Conservation (phyloP, 1,140 invertebrate species). For the Rhizoglyphus robini region DNA sequence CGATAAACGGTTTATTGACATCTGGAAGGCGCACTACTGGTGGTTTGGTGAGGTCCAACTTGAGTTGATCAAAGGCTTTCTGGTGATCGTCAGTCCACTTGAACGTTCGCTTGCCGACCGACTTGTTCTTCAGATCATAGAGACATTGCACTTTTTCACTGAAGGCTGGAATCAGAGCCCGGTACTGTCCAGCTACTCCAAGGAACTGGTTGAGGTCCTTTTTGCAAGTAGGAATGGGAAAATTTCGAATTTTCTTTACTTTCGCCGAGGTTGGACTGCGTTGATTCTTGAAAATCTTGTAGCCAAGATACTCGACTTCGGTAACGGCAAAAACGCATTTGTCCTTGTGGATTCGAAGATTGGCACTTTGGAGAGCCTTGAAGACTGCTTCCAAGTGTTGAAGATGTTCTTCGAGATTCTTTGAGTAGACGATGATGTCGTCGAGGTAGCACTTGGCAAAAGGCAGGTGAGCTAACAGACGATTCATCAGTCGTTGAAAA, state of each 20-base stretch:
- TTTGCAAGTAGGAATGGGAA: slow-evolving; percentile 14
- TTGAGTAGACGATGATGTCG: not conserved
- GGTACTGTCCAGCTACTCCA: too few species aligned
- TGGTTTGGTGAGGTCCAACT: not conserved
- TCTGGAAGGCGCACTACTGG: slow-evolving; percentile 14
- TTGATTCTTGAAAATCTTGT: slow-evolving; percentile 13
- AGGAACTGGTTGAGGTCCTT: not conserved
- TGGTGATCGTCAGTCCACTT: not conserved
- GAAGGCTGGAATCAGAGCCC: slow-evolving; percentile 19
- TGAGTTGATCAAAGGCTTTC: slow-evolving; percentile 16
- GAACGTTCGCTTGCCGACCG: not conserved
- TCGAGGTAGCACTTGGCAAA: not conserved
- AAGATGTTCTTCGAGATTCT: not conserved
- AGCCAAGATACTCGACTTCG: slow-evolving; percentile 23
- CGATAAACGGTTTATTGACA: not conserved
- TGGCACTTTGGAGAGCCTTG: too few species aligned
- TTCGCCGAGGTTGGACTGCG: slow-evolving; percentile 2
- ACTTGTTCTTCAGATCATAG: not conserved
- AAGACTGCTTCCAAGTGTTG: slow-evolving; percentile 22
- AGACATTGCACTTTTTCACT: not conserved
- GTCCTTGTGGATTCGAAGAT: too few species aligned
- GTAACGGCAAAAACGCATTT: slow-evolving; percentile 19
- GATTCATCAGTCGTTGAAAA: not conserved
- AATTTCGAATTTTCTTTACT: slow-evolving; percentile 11
- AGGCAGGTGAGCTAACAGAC: not conserved